Evolutionary conservation across 2,113 vertebrate species (phyloP).

Genomic region (Melospiza georgiana): DNA sequence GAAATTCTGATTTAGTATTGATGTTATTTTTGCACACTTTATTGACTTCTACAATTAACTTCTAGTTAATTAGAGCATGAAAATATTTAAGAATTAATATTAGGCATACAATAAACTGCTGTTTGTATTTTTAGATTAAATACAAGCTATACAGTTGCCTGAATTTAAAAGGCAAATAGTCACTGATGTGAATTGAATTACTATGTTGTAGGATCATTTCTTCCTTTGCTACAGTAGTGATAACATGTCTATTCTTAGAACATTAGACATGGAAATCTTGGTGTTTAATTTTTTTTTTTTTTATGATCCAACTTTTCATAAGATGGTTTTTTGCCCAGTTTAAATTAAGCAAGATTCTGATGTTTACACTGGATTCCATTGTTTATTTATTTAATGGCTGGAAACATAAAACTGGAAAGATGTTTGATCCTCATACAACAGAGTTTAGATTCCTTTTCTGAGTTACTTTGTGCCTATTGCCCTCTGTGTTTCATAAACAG

Average conservation of each 20-base stretch:
- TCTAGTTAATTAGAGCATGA: conserved; percentile 36
- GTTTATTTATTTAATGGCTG: not conserved
- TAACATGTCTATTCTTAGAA: not conserved
- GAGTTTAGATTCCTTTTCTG: not conserved
- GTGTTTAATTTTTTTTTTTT: not conserved
- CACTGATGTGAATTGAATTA: conserved; percentile 29
- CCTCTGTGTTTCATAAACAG: not conserved
- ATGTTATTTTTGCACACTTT: conserved; percentile 56
- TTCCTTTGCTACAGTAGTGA: not conserved
- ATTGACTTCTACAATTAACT: conserved; percentile 18
- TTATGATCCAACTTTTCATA: not conserved
- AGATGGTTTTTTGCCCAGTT: not conserved
- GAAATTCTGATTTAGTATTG: conserved; percentile 53
- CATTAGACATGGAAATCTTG: not conserved
- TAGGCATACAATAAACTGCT: conserved; percentile 20
- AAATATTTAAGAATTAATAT: conserved; percentile 51
- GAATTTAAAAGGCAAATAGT: not conserved
- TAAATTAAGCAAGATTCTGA: not conserved
- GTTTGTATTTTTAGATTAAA: conserved; percentile 28
- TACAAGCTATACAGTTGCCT: conserved; percentile 12
- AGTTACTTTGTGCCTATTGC: not conserved
- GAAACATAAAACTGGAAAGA: not conserved
- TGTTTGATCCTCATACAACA: not conserved
- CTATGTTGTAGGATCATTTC: not conserved
- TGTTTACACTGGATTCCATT: not conserved